Conservation (phyloP, 2,113 vertebrate genomes). For the Hiodon alosoides region DNA sequence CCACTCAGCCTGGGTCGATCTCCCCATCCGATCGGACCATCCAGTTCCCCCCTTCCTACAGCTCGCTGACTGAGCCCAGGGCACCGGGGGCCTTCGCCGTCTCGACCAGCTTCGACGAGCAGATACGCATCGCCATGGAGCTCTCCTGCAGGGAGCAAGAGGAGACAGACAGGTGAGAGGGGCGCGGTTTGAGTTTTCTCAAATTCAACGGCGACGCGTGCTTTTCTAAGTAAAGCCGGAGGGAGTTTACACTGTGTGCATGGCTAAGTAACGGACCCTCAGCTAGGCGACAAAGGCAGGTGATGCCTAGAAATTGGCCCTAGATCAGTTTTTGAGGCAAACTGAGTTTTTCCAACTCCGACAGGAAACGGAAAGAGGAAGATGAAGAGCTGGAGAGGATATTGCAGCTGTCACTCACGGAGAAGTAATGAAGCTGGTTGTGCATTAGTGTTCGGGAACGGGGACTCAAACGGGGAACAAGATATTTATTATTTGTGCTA, state of each 20-base stretch:
- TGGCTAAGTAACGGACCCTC: background rate
- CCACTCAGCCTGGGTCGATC: slow-evolving; percentile 33
- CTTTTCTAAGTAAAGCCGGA: background rate
- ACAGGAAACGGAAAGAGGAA: slow-evolving; percentile 61
- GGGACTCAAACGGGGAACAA: slow-evolving; percentile 39
- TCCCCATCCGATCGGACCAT: slow-evolving; percentile 49
- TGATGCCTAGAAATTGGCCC: background rate
- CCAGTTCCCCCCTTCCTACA: slow-evolving; percentile 51
- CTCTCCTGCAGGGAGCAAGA: slow-evolving; percentile 81
- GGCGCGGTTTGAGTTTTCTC: slow-evolving; percentile 32
- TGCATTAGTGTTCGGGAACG: background rate
- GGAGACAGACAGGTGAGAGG: slow-evolving; percentile 69
- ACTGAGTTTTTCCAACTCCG: background rate
- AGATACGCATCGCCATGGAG: slow-evolving; percentile 85
- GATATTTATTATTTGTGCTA: slow-evolving; percentile 55
- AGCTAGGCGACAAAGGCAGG: background rate
- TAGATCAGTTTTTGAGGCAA: background rate
- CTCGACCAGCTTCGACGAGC: slow-evolving; percentile 76
- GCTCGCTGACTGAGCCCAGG: slow-evolving; percentile 42
- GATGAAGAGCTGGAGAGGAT: slow-evolving; percentile 85
- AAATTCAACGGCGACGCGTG: too few relatives aligned
- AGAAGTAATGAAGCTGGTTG: slow-evolving; percentile 66
- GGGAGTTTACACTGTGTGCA: background rate
- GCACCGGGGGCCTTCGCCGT: slow-evolving; percentile 45
- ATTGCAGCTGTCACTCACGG: slow-evolving; percentile 84